A percentile compares a stretch with the other conserved stretches of the same genome.
Conservation (phyloP, 2,113 vertebrate species). For the Sterna hirundo region DNA sequence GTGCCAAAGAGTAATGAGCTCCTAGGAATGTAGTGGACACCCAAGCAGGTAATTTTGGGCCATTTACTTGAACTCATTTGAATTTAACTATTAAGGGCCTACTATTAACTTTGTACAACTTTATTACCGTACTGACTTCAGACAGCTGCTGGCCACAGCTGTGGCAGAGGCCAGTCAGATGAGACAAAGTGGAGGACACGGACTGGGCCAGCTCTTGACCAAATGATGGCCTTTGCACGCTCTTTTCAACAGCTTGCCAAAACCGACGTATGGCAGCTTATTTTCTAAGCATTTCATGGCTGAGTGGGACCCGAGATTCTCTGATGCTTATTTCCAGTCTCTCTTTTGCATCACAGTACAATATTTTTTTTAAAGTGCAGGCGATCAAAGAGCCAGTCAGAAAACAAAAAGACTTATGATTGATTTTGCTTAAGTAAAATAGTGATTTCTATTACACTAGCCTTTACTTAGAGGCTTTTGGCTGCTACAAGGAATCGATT, state of each 20-base stretch:
- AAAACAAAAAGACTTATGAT: slow-evolving; percentile 70
- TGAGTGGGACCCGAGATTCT: slow-evolving; percentile 59
- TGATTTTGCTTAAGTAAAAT: slow-evolving; percentile 75
- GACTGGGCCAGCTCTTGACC: not conserved
- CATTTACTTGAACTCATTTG: not conserved
- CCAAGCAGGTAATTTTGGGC: not conserved
- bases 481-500: slow-evolving; percentile 57
- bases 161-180: not conserved
- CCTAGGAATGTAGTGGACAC: not conserved
- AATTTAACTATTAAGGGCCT: not conserved
- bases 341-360: slow-evolving; percentile 48
- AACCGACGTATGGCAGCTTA: slow-evolving; percentile 52
- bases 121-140: not conserved
- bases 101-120: not conserved
- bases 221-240: not conserved
- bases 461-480: slow-evolving; percentile 69
- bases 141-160: not conserved
- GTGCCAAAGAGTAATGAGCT: not conserved
- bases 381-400: slow-evolving; percentile 67
- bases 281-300: slow-evolving; percentile 45
- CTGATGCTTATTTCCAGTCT: slow-evolving; percentile 54
- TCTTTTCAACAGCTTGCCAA: slow-evolving; percentile 9
- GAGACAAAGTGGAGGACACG: not conserved
- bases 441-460: slow-evolving; percentile 60
- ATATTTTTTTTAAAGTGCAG: slow-evolving; percentile 33